These are phyloP conservation scores for Neosilurus mollespiculum DNA, from an alignment of 2,797 vertebrate species.

Conservation along the genomic window DNA sequence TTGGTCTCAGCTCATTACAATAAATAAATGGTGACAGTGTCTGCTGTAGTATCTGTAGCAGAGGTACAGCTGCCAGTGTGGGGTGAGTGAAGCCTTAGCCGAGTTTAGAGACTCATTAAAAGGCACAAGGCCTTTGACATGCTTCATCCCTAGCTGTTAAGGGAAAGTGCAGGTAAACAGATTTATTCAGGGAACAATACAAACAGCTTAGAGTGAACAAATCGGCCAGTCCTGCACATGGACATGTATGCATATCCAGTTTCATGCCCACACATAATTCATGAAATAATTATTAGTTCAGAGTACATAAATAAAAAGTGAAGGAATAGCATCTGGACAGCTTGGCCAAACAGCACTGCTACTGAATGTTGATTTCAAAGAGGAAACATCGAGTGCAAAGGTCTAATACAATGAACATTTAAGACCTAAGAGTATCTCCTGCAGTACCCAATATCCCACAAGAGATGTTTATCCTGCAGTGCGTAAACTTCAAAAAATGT, in stretches of 20 bases:
- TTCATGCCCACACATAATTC: constrained; percentile 1
- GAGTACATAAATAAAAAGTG: background rate
- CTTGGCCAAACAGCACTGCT: constrained; percentile 1
- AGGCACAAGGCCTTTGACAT: constrained; percentile 19
- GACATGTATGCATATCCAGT: background rate
- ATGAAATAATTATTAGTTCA: constrained; percentile 1
- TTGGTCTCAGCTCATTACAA: background rate
- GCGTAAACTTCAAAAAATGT: constrained; percentile 30
- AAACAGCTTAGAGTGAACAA: background rate
- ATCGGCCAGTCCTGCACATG: background rate
- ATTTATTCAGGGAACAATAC: constrained; percentile 13
- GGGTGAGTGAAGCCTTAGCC: background rate
- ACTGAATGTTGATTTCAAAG: constrained; percentile 8
- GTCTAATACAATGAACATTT: constrained; percentile 6
- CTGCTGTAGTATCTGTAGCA: background rate
- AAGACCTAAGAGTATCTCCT: constrained; percentile 17
- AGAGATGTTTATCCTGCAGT: constrained; percentile 7
- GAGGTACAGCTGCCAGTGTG: background rate
- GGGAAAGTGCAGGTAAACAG: constrained; percentile 27
- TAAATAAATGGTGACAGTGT: background rate
- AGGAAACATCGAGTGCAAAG: background rate
- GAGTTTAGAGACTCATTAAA: constrained; percentile 26
- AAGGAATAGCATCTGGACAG: constrained; percentile 8
- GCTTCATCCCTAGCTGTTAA: constrained; percentile 2
- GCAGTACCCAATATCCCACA: constrained; percentile 7